phyloP scores from a whole-genome alignment of 2,113 vertebrate genomes.

The Myrmophylax atrothorax region DNA sequence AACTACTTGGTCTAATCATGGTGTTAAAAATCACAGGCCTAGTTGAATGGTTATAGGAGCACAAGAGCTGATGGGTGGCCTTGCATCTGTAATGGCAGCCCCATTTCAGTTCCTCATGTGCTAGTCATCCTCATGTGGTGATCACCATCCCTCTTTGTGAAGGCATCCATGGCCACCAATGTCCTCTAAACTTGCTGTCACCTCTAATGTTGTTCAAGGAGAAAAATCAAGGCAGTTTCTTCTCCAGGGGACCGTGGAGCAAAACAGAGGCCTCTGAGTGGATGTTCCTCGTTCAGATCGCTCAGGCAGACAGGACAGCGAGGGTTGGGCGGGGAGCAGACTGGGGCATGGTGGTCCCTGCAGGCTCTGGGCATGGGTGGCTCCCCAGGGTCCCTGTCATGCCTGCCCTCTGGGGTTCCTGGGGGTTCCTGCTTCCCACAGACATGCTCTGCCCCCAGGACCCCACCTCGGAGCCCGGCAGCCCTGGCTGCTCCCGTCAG shows the following conservation, averaged over 20 bases:
- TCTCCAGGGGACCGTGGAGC: not conserved
- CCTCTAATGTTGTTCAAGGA: not conserved
- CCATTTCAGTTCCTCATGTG: not conserved
- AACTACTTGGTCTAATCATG: not conserved
- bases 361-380: accelerated
- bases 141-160: not conserved
- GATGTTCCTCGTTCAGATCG: accelerated
- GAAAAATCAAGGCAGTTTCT: not conserved
- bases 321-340: not conserved
- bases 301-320: accelerated
- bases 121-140: not conserved
- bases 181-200: not conserved
- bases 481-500: conserved; percentile 67
- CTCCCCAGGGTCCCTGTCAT: accelerated
- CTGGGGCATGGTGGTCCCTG: accelerated
- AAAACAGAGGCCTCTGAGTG: accelerated
- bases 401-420: not conserved
- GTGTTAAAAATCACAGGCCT: conserved; percentile 1
- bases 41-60: not conserved
- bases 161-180: not conserved
- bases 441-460: conserved; percentile 69
- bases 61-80: not conserved
- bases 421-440: not conserved
- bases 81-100: not conserved
- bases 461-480: conserved; percentile 80